Evolutionary conservation across 2,113 vertebrate genomes (phyloP).

Genomic region (Anhinga rufa): DNA sequence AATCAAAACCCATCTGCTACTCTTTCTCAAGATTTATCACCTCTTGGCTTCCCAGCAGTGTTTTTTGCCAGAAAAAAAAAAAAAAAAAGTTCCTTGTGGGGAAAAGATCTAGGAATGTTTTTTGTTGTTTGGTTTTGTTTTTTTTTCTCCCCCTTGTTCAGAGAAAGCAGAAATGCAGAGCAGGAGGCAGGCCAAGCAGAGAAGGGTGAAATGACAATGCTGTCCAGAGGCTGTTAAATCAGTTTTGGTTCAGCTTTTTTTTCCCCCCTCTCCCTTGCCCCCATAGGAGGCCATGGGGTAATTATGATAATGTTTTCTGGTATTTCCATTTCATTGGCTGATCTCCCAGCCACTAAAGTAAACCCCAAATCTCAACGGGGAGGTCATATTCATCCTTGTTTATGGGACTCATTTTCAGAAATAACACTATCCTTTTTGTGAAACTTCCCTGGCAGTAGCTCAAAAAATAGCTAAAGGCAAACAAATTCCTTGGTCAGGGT

Average conservation of each 20-base stretch:
- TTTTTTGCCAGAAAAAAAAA: not conserved
- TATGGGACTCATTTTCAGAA: slow-evolving; percentile 70
- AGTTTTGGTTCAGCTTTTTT: not conserved
- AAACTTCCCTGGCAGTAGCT: slow-evolving; percentile 57
- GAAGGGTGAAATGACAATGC: not conserved
- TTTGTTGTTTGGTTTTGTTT: not conserved
- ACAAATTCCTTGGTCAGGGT: not conserved
- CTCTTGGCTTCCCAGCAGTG: not conserved
- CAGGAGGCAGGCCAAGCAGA: not conserved
- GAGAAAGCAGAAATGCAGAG: not conserved
- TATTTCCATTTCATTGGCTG: slow-evolving; percentile 71
- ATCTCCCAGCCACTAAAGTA: slow-evolving; percentile 72
- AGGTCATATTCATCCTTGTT: slow-evolving; percentile 73
- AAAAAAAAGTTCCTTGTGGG: not conserved
- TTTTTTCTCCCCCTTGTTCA: not conserved
- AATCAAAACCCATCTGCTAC: not conserved
- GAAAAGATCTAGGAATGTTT: not conserved
- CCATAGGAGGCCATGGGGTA: slow-evolving; percentile 61
- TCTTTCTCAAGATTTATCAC: not conserved
- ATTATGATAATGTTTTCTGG: slow-evolving; percentile 78
- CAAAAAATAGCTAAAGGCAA: slow-evolving; percentile 61
- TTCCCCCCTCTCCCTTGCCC: not conserved
- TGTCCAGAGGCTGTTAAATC: not conserved
- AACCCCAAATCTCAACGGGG: slow-evolving; percentile 68
- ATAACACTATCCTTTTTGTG: slow-evolving; percentile 76